Conservation (phyloP, 2,113 vertebrate species). For the Scopus umbretta region DNA sequence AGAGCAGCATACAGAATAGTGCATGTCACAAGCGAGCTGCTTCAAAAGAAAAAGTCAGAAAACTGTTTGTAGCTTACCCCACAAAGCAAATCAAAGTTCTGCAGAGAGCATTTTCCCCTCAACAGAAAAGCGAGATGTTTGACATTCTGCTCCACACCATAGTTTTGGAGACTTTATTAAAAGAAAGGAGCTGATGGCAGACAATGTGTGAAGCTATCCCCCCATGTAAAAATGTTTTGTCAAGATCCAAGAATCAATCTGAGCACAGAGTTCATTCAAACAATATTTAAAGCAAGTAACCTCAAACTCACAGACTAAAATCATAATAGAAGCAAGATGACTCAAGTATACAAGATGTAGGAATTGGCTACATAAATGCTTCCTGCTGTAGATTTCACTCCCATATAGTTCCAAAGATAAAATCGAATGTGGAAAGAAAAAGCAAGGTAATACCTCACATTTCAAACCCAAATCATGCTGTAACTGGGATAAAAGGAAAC, state of each 20-base stretch:
- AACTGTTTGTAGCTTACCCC: not conserved
- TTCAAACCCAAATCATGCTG: not conserved
- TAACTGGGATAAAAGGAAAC: not conserved
- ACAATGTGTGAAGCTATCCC: not conserved
- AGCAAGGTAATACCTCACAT: not conserved
- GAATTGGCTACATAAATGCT: not conserved
- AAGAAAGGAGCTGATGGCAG: not conserved
- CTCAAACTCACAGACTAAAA: constrained; percentile 12
- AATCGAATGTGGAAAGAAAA: constrained; percentile 18
- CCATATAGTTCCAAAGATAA: constrained; percentile 28
- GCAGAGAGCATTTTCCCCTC: not conserved
- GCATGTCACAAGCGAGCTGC: not conserved
- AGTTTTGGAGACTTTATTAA: not conserved
- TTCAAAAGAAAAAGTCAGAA: not conserved
- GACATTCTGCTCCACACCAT: not conserved
- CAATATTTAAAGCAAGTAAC: constrained; percentile 15
- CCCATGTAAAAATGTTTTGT: not conserved
- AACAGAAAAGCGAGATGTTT: not conserved
- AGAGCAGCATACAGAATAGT: accelerated
- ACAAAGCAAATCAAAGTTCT: not conserved
- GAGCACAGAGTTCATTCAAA: not conserved
- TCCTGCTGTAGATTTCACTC: constrained; percentile 22
- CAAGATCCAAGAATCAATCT: not conserved
- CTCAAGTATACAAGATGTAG: not conserved
- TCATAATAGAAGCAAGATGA: constrained; percentile 32